Evolutionary conservation across 2,797 vertebrate genomes (phyloP).

Genomic region (Sciurus vulgaris): DNA sequence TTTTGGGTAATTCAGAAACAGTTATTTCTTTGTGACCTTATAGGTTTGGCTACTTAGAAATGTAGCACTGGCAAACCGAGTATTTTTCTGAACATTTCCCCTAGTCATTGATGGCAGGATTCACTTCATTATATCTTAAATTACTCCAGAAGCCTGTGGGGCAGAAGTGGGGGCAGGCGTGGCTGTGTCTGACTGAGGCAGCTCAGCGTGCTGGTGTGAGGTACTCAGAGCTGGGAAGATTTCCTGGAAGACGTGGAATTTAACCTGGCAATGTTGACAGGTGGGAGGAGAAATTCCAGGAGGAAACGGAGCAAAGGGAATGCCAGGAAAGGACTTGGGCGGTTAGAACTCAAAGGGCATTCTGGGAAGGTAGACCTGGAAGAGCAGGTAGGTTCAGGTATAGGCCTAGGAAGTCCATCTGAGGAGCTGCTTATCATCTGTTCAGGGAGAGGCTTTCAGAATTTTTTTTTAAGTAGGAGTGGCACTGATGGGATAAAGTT

Average conservation of each 20-base stretch:
- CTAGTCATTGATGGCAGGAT: slow-evolving; percentile 10
- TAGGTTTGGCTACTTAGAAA: slow-evolving; percentile 11
- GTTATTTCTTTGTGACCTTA: neutral
- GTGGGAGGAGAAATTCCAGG: neutral
- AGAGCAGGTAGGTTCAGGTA: neutral
- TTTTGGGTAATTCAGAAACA: slow-evolving; percentile 29
- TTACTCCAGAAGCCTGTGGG: neutral
- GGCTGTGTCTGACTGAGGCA: neutral
- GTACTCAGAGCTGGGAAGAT: neutral
- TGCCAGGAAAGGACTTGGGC: neutral
- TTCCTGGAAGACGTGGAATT: neutral
- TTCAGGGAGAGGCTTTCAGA: neutral
- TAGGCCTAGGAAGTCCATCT: neutral
- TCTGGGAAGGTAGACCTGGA: neutral
- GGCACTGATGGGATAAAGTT: neutral
- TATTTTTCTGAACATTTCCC: neutral
- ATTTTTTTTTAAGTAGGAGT: neutral
- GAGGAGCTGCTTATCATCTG: slow-evolving; percentile 6
- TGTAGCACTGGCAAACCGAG: neutral
- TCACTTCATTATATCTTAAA: neutral
- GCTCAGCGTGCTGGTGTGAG: neutral
- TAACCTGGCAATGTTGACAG: neutral
- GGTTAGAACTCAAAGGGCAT: neutral
- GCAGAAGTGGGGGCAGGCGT: neutral
- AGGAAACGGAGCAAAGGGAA: neutral